Evolutionary conservation across 2,113 vertebrate species (phyloP), one percentile per base, ranked within the genome.

Genomic region (Theristicus caerulescens): DNA sequence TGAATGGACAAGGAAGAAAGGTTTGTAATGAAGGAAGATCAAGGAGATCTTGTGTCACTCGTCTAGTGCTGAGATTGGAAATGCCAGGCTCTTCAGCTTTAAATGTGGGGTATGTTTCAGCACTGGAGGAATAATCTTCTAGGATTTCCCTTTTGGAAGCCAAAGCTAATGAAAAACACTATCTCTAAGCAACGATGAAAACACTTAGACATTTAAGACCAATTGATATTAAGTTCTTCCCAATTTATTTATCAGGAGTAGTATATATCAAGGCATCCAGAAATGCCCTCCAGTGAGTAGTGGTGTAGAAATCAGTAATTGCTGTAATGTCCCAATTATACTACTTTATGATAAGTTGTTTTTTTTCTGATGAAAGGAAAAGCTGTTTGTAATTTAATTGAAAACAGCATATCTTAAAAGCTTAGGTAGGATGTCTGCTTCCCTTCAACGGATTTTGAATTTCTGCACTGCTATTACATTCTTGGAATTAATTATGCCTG

Each of bases 101-200:
- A 76, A 94, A 78, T 0, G 2, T 5, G 20, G 58, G 34, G 34
- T 38, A 83, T 12, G 3, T 51, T 94, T 88, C 66, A 64, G 65
- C 51, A 67, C 24, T 71, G 44, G 38, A 36, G 66, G 59, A 82
- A 76, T 24, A 86, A 90, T 81, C 38, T 70, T 71, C 42, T 67
- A 78, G 73, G 88, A 97, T 88, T 94, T 90, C 29, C 38, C 81
- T 27, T 67, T 5, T 91, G 79, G 85, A 96, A 95, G 71, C 40
- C 44, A 86, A 97, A 96, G 44, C 11, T 88, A 93, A 93, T 88
- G 42, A 86, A 80, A 93, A 85, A 85, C 32, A 70, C 83, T 29
- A 69, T 67, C 55, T 76, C 44, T 47, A 65, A 85, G 47, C n/a
- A 87, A 52, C 66, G 88, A 59, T 66, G 51, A 83, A 96, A 96